Evolutionary conservation across 2,113 vertebrate species (phyloP).

Genomic region (Leptobrachium ailaonicum): DNA sequence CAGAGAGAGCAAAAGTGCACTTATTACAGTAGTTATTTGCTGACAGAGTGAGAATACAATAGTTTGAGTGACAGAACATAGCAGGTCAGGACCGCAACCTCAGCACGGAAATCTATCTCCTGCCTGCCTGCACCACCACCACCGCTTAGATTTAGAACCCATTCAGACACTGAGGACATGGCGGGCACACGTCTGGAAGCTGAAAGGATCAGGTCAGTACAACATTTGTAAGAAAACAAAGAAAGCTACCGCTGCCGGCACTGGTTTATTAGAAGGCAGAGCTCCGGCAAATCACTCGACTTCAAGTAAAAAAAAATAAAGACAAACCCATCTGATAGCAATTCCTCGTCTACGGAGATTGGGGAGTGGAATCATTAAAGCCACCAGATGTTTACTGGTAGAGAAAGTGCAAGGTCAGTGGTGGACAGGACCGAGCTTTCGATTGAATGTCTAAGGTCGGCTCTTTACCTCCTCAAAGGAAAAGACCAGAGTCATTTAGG

Average conservation of each 20-base stretch:
- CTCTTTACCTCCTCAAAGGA: neutral
- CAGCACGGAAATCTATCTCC: no score
- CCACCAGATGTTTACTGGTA: neutral
- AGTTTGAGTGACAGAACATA: neutral
- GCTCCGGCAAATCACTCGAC: neutral
- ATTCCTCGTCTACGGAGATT: neutral
- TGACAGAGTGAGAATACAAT: neutral
- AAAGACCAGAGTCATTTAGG: conserved; percentile 1
- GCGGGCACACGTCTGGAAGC: neutral
- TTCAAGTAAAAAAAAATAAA: neutral
- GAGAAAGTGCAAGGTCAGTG: neutral
- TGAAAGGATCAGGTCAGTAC: neutral
- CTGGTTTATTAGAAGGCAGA: neutral
- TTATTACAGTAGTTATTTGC: neutral
- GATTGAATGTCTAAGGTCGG: neutral
- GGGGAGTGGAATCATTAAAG: neutral
- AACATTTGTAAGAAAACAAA: neutral
- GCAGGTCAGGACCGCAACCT: no score
- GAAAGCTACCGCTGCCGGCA: neutral
- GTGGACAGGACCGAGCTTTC: neutral
- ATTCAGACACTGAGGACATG: neutral
- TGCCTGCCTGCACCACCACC: no score
- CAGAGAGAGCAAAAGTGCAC: neutral
- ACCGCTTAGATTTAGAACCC: no score
- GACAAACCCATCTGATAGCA: neutral